Evolutionary conservation across 53 echinoderm and acorn worm species (phyloP), one percentile per base, ranked within the genome.

Genomic region (Mesocentrotus franciscanus): DNA sequence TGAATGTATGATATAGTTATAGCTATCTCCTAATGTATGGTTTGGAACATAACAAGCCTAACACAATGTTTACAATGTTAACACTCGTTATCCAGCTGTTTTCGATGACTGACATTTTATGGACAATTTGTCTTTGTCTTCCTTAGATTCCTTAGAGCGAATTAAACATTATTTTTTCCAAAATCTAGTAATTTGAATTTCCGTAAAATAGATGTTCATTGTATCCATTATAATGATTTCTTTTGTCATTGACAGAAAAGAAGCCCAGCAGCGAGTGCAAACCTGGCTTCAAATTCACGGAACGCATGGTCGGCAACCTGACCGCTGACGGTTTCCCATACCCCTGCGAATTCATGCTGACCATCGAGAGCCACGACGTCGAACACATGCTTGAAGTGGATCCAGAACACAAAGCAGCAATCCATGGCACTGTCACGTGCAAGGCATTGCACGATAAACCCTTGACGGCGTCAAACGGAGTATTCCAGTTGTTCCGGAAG

Each of bases 271-370:
- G 36, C 16, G 95, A 94, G 32, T 85, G 85, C 18, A 16, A 56
- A n/a, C 96, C 96, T 56, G 97, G 97, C 12, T 93, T 97, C n/a
- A 92, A 93, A 15, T 97, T 97, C 90, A 97, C 97, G 15, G 97
- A 97, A 71, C 78, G 95, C 29, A 97, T 97, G 97, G 94, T 95
- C 15, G 97, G 97, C 24, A 29, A 96, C 22, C 72, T 97, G 13
- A 78, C 92, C 35, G 95, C 96, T 11, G 85, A 93, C 17, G 10
- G 61, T 20, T 76, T 78, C 39, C 72, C 30, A 27, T 32, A 94
- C 27, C 76, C 78, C 27, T 95, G 95, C 59, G 97, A 97, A 49
- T 97, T 97, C 93, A 93, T 90, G 10, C 85, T 97, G 9, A 97
- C 97, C 78, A 95, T 97, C 18, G 97, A 97, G 71, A 95, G 93